Evolutionary conservation across 2,113 vertebrate species (phyloP).

Genomic region (Aegotheles bennettii): DNA sequence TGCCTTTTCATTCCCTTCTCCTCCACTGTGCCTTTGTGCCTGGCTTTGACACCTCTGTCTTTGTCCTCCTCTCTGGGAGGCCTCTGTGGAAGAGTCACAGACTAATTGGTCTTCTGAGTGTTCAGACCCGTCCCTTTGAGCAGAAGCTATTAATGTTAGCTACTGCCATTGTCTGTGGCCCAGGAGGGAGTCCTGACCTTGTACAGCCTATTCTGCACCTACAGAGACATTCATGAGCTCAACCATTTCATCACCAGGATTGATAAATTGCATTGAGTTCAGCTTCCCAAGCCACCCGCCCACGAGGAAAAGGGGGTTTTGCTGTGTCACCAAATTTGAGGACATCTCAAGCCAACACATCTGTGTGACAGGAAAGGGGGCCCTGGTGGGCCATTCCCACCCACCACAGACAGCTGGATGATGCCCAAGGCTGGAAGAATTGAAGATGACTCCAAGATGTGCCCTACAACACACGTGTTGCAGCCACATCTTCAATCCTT

Average conservation of each 20-base stretch:
- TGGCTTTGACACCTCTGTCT: background rate
- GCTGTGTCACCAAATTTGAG: rapidly evolving
- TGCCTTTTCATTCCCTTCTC: background rate
- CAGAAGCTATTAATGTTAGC: background rate
- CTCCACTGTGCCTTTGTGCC: background rate
- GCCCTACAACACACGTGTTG: background rate
- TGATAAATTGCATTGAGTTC: rapidly evolving
- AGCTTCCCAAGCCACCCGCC: background rate
- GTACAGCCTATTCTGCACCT: background rate
- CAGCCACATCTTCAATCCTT: background rate
- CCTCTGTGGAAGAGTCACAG: background rate
- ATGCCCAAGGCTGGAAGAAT: background rate
- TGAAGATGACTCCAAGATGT: background rate
- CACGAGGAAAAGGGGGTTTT: background rate
- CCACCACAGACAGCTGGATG: background rate
- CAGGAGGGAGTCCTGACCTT: background rate
- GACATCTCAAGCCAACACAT: background rate
- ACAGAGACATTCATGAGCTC: background rate
- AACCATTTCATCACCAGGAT: background rate
- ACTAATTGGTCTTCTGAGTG: background rate
- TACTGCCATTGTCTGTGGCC: background rate
- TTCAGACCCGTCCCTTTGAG: background rate
- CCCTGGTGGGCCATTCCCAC: too few species aligned
- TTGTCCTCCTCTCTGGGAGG: background rate
- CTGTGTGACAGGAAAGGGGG: background rate